Percentiles rank a stretch among this genome's conserved stretches.
These are phyloP conservation scores for Oophaga pumilio DNA, from an alignment of 2,113 vertebrate genomes.

Conservation along the genomic window DNA sequence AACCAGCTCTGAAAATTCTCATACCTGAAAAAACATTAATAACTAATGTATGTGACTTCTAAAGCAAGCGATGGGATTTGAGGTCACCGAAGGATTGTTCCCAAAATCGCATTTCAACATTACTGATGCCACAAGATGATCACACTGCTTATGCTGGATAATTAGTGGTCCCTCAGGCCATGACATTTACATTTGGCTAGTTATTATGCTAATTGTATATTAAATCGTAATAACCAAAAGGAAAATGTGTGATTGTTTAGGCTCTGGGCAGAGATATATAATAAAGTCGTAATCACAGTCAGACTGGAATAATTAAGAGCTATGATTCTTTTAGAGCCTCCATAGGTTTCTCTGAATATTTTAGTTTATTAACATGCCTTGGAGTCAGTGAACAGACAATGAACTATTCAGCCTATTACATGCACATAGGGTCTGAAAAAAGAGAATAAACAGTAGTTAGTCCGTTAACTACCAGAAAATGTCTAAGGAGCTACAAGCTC, in stretches of 20 bases:
- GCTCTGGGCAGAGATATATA: conserved; percentile 36
- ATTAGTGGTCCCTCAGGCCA: conserved; percentile 16
- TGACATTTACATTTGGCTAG: conserved; percentile 40
- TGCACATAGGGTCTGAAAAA: not conserved
- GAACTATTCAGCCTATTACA: not conserved
- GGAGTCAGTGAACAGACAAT: not conserved
- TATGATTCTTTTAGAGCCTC: conserved; percentile 6
- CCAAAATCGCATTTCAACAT: conserved; percentile 29
- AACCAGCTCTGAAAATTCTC: not conserved
- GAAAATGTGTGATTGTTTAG: conserved; percentile 43
- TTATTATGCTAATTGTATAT: conserved; percentile 47
- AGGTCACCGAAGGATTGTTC: conserved; percentile 9
- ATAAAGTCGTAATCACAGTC: conserved; percentile 34
- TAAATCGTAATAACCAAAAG: conserved; percentile 35
- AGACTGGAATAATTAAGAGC: conserved; percentile 32
- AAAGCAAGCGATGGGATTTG: not conserved
- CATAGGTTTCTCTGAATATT: not conserved
- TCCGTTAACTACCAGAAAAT: not conserved
- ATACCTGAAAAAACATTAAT: not conserved
- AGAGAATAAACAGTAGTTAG: not conserved
- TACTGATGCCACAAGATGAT: conserved; percentile 34
- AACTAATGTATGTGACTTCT: not conserved
- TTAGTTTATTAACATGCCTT: not conserved
- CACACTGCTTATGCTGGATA: conserved; percentile 38
- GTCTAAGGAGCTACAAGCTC: not conserved